Evolutionary conservation across 2,888 invertebrate species (phyloP).

Genomic region (Apodemia mormo): DNA sequence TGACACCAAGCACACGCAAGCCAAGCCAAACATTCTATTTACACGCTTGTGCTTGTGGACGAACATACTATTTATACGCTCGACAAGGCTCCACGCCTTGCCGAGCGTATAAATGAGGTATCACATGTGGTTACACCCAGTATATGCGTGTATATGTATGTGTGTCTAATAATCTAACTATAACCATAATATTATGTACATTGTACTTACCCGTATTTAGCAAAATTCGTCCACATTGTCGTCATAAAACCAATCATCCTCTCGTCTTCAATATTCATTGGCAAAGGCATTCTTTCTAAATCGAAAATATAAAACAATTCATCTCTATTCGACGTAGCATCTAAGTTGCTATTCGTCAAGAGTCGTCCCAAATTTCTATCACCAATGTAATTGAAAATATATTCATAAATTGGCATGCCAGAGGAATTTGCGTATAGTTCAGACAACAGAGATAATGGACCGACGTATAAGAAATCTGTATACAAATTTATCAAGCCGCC

Average conservation of each 20-base stretch:
- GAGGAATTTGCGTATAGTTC: conserved; percentile 62
- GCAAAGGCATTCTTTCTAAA: conserved; percentile 60
- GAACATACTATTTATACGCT: too few species aligned
- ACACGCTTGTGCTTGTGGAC: too few species aligned
- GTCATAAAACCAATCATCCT: conserved; percentile 72
- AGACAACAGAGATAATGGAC: conserved; percentile 63
- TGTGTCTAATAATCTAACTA: too few species aligned
- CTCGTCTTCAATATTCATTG: conserved; percentile 69
- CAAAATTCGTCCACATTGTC: conserved; percentile 77
- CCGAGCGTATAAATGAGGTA: too few species aligned
- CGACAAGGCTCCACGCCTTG: too few species aligned
- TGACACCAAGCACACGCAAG: too few species aligned
- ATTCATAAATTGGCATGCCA: conserved; percentile 54
- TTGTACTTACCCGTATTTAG: conserved; percentile 66
- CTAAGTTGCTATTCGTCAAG: conserved; percentile 63
- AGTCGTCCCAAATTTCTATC: conserved; percentile 67
- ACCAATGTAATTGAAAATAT: conserved; percentile 66
- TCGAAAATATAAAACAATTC: conserved; percentile 71
- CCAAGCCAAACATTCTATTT: too few species aligned
- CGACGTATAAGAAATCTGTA: conserved; percentile 66
- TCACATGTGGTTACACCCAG: too few species aligned
- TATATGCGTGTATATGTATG: too few species aligned
- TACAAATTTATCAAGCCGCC: conserved; percentile 70
- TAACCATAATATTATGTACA: conserved; percentile 36
- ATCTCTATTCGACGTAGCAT: conserved; percentile 63